These are phyloP conservation scores for Eupithecia insigniata DNA, from an alignment of 2,888 invertebrate species.

Conservation along the genomic window DNA sequence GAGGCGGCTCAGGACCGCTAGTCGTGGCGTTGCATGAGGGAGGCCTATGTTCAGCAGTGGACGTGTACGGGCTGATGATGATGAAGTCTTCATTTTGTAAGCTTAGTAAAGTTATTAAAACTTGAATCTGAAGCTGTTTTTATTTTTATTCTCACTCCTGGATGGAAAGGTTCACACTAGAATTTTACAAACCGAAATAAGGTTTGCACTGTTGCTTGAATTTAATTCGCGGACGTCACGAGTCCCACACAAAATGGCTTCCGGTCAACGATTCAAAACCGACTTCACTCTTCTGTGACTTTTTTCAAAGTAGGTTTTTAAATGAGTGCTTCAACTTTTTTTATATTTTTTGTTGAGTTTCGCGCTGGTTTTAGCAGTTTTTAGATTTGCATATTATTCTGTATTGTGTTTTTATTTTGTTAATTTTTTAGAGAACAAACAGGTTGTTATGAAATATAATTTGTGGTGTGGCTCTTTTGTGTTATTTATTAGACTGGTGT, in stretches of 20 bases:
- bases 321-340: slow-evolving; percentile 19
- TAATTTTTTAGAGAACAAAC: background rate
- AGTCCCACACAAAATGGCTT: slow-evolving; percentile 38
- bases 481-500: too few species aligned
- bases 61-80: too few species aligned
- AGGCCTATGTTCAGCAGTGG: too few species aligned
- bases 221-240: slow-evolving; percentile 42
- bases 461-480: background rate
- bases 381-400: background rate
- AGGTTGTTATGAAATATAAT: too few species aligned
- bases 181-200: slow-evolving; percentile 41
- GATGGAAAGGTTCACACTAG: slow-evolving; percentile 23
- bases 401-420: background rate
- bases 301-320: slow-evolving; percentile 28
- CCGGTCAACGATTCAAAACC: slow-evolving; percentile 43
- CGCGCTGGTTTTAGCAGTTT: slow-evolving; percentile 3
- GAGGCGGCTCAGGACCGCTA: too few species aligned
- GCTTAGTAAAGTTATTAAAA: too few species aligned
- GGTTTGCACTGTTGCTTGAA: slow-evolving; percentile 43
- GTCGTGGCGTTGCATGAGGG: too few species aligned
- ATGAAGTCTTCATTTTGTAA: too few species aligned
- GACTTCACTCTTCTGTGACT: slow-evolving; percentile 37
- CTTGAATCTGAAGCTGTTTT: too few species aligned
- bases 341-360: slow-evolving; percentile 20
- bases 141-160: background rate